A percentile compares a stretch with the other conserved stretches of the same genome.
Evolutionary conservation across 2,888 invertebrate species (phyloP).

Genomic region (Diplazon laetatorius): DNA sequence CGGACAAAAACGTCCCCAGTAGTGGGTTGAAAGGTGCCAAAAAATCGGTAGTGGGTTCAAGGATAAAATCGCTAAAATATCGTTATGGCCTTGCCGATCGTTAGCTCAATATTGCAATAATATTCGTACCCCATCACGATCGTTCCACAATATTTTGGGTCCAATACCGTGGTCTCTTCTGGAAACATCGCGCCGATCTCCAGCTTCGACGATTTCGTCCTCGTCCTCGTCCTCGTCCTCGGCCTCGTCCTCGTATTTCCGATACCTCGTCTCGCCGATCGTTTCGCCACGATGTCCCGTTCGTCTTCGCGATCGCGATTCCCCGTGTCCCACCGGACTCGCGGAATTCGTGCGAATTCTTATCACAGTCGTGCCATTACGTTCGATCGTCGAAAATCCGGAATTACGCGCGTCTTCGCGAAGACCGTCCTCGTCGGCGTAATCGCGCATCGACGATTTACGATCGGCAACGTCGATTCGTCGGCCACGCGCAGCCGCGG

Average conservation of each 20-base stretch:
- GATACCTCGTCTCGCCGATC: conserved; percentile 62
- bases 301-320: conserved; percentile 69
- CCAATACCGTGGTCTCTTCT: conserved; percentile 45
- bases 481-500: neutral
- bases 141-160: neutral
- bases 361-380: conserved; percentile 76
- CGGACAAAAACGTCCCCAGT: too few relatives aligned
- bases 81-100: too few relatives aligned
- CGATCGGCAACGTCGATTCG: neutral
- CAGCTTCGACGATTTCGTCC: conserved; percentile 40
- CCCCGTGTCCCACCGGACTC: conserved; percentile 59
- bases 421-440: conserved; percentile 30
- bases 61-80: too few relatives aligned
- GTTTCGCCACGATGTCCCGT: conserved; percentile 63
- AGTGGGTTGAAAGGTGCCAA: too few relatives aligned
- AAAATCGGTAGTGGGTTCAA: too few relatives aligned
- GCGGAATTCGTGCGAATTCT: conserved; percentile 72
- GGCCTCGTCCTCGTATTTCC: conserved; percentile 69
- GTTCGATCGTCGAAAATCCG: conserved; percentile 69
- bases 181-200: conserved; percentile 49
- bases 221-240: conserved; percentile 67
- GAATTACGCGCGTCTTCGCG: conserved; percentile 49
- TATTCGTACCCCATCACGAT: conserved; percentile 18
- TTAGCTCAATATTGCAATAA: too few relatives aligned
- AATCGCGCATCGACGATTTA: conserved; percentile 29